Conservation (phyloP, 92 coral and sea anemone species). For the Paramuricea clavata region DNA sequence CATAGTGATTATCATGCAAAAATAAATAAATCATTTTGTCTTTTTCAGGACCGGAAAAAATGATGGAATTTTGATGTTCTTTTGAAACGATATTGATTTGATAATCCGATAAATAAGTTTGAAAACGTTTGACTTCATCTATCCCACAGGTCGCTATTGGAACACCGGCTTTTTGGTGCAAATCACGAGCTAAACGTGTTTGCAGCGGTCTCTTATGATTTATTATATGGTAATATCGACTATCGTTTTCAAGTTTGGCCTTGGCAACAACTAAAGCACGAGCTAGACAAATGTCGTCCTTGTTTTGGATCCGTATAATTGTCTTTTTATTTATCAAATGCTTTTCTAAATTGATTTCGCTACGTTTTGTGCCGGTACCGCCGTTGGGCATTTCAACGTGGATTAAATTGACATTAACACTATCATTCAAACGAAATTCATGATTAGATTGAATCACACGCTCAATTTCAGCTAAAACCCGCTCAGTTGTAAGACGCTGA, state of each 20-base stretch:
- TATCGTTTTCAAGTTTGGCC: too few species aligned
- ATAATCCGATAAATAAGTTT: background rate
- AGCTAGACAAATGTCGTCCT: constrained; percentile 40
- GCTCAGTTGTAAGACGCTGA: constrained; percentile 36
- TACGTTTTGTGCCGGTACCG: background rate
- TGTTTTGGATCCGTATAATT: background rate
- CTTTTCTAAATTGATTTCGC: background rate
- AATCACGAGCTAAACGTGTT: constrained; percentile 16
- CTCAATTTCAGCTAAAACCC: constrained; percentile 37
- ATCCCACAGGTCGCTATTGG: constrained; percentile 40
- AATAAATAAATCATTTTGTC: constrained; percentile 31
- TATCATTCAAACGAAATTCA: too few species aligned
- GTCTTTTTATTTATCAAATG: too few species aligned
- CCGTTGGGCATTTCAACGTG: background rate
- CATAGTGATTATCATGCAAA: background rate
- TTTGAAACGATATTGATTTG: constrained; percentile 23
- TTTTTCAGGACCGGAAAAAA: constrained; percentile 61
- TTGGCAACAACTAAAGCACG: constrained; percentile 13
- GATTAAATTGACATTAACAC: background rate
- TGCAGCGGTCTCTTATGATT: constrained; percentile 10
- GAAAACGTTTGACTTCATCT: background rate
- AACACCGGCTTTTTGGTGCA: constrained; percentile 37
- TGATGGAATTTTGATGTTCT: constrained; percentile 51
- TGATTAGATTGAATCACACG: background rate
- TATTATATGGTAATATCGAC: background rate